A percentile compares a stretch with the other conserved stretches of the same genome.
Evolutionary conservation across 2,888 invertebrate species (phyloP).

Genomic region (Drosophila niveifrons): DNA sequence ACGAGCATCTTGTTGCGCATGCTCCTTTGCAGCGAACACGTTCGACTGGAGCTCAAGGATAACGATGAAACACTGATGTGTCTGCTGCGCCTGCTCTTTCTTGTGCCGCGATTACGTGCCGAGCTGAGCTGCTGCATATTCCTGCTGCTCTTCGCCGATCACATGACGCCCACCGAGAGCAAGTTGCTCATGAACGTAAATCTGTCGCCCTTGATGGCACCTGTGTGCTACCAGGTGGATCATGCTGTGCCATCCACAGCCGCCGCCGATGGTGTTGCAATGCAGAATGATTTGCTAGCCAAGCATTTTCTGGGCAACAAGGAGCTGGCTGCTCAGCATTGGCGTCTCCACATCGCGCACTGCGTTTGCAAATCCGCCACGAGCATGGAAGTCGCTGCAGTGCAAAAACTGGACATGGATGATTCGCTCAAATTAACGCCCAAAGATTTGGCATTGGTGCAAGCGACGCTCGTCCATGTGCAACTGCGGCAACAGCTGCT

Average conservation of each 20-base stretch:
- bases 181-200: constrained; percentile 59
- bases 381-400: constrained; percentile 11
- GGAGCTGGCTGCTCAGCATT: constrained; percentile 45
- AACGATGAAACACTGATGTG: constrained; percentile 74
- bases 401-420: constrained; percentile 65
- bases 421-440: constrained; percentile 62
- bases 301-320: constrained; percentile 41
- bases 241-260: background rate
- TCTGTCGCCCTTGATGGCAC: constrained; percentile 66
- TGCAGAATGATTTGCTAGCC: constrained; percentile 29
- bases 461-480: constrained; percentile 60
- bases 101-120: constrained; percentile 70
- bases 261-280: constrained; percentile 24
- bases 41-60: constrained; percentile 72
- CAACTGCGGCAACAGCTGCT: constrained; percentile 71
- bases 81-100: constrained; percentile 77
- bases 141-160: constrained; percentile 70
- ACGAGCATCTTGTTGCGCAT: constrained; percentile 80
- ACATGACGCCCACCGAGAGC: constrained; percentile 54
- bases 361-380: constrained; percentile 27
- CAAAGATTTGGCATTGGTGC: constrained; percentile 73
- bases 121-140: constrained; percentile 79
- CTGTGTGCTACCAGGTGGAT: constrained; percentile 68
- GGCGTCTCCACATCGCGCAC: constrained; percentile 65
- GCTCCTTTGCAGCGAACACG: constrained; percentile 66